A percentile compares a stretch with the other conserved stretches of the same genome.
Evolutionary conservation across 2,888 invertebrate genomes (phyloP).

Genomic region (Stegana nigrithorax): DNA sequence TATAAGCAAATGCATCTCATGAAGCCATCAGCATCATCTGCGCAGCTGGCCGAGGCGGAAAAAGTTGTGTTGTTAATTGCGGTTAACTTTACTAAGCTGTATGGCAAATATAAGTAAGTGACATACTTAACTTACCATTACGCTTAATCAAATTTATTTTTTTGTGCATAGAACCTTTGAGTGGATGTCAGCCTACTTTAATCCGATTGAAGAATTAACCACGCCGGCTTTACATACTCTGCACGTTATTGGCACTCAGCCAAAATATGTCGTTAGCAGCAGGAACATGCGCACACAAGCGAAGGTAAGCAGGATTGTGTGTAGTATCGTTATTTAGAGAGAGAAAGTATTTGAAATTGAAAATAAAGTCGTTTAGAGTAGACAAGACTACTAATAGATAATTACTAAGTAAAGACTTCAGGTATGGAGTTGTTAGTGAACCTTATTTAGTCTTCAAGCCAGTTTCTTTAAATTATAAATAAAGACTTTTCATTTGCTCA

Average conservation of each 20-base stretch:
- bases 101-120: conserved; percentile 45
- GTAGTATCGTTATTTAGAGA: too few species aligned
- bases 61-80: conserved; percentile 50
- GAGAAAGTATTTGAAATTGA: too few species aligned
- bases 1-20: conserved; percentile 50
- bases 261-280: conserved; percentile 51
- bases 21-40: conserved; percentile 38
- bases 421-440: too few species aligned
- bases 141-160: background rate
- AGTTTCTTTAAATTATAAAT: too few species aligned
- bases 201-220: conserved; percentile 53
- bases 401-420: too few species aligned
- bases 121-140: too few species aligned
- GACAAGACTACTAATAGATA: too few species aligned
- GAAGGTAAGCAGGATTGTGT: conserved; percentile 41
- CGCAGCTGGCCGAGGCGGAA: too few species aligned
- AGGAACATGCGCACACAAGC: conserved; percentile 44
- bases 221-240: conserved; percentile 49
- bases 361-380: too few species aligned
- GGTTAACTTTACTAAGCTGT: conserved; percentile 45
- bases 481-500: too few species aligned
- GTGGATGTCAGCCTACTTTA: conserved; percentile 62
- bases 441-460: too few species aligned
- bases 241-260: conserved; percentile 47
- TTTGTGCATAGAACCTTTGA: conserved; percentile 50